Conservation (phyloP, 2,113 vertebrate genomes). For the Gila orcuttii region DNA sequence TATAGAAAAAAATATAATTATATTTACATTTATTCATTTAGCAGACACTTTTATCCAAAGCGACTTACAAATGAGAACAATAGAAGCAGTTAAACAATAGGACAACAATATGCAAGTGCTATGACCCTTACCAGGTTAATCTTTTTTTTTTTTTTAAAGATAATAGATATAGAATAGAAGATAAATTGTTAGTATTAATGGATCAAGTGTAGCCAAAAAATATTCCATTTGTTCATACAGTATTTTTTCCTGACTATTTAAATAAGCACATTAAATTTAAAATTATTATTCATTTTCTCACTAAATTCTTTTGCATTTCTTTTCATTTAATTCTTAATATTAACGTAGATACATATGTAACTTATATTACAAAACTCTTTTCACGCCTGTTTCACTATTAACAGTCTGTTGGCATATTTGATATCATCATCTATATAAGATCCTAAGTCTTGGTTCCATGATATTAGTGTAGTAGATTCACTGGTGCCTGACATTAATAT, state of each 20-base stretch:
- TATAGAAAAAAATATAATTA: neutral
- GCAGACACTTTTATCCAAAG: too few relatives aligned
- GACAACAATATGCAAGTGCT: too few relatives aligned
- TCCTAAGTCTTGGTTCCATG: neutral
- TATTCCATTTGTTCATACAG: neutral
- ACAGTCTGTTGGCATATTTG: neutral
- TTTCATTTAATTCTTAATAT: too few relatives aligned
- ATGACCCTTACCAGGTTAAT: too few relatives aligned
- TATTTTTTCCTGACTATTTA: neutral
- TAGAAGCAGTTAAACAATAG: too few relatives aligned
- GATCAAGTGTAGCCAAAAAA: neutral
- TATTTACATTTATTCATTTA: too few relatives aligned
- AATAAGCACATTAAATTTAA: neutral
- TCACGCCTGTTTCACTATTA: neutral
- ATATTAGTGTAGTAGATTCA: neutral
- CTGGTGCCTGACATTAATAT: neutral
- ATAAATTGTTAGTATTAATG: too few relatives aligned
- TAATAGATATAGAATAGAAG: too few relatives aligned
- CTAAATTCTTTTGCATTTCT: neutral
- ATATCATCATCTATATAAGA: neutral
- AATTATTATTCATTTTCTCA: neutral
- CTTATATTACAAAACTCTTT: neutral
- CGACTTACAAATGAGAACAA: too few relatives aligned
- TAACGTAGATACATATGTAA: neutral
- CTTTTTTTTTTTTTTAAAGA: too few relatives aligned